These are phyloP conservation scores for Chroicocephalus ridibundus DNA, from an alignment of 2,113 vertebrate genomes.

Conservation along the genomic window DNA sequence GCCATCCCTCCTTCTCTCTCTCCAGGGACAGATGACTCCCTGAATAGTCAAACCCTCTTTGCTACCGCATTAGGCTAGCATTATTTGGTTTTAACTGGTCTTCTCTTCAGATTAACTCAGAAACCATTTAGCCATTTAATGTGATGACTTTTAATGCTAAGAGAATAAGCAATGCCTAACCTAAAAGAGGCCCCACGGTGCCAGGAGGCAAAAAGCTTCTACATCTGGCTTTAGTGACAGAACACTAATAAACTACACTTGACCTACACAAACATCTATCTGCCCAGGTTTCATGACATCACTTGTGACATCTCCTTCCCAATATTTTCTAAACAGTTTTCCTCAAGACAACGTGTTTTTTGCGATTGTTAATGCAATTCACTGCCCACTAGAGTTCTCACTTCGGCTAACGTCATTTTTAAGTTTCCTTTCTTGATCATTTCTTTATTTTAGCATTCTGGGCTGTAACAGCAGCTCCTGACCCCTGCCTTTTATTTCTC, in stretches of 20 bases:
- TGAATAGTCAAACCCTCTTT: not conserved
- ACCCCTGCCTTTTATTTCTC: not conserved
- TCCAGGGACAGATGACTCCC: not conserved
- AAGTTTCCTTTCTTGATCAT: not conserved
- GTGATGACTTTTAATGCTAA: rapidly evolving
- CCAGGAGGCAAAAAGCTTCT: not conserved
- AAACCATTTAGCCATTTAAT: not conserved
- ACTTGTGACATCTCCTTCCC: not conserved
- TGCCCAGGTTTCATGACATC: not conserved
- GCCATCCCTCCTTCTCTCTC: not conserved
- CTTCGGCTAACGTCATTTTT: not conserved
- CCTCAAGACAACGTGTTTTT: not conserved
- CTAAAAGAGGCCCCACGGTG: not conserved
- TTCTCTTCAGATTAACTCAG: not conserved
- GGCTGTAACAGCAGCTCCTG: not conserved
- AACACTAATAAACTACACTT: not conserved
- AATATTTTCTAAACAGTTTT: not conserved
- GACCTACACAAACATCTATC: not conserved
- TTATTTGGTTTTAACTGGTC: not conserved
- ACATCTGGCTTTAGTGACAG: not conserved
- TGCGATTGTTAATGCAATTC: not conserved
- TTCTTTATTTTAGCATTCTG: not conserved
- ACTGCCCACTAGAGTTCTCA: not conserved
- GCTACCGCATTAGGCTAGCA: not conserved
- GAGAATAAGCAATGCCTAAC: not conserved